phyloP scores from a whole-genome alignment of 1,140 invertebrate genomes.

The Achatina immaculata region DNA sequence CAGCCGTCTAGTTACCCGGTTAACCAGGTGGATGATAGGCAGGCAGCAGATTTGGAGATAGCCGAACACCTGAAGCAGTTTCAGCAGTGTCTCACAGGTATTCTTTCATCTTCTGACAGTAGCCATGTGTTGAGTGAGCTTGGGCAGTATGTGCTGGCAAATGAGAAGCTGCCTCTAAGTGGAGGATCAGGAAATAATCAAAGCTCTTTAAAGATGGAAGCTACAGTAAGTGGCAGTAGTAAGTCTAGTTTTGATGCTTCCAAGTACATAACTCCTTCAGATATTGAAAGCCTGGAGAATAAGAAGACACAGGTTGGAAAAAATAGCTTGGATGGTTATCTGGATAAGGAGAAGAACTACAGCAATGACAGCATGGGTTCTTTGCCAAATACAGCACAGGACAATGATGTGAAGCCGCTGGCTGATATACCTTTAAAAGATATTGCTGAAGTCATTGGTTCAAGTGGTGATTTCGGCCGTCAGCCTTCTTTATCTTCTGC shows the following conservation, averaged over 20 bases:
- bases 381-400: neutral
- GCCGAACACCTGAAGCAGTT: neutral
- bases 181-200: neutral
- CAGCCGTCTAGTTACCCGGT: neutral
- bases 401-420: neutral
- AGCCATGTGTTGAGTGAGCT: conserved; percentile 3
- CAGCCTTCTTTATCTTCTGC: neutral
- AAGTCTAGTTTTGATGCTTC: conserved; percentile 11
- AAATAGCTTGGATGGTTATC: neutral
- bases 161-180: neutral
- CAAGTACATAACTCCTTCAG: conserved; percentile 5
- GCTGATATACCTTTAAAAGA: neutral
- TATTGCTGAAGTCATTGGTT: neutral
- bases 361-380: neutral
- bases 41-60: neutral
- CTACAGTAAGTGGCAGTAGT: neutral
- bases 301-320: neutral
- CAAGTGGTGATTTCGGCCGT: neutral
- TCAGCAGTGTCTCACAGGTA: neutral
- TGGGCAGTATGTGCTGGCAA: neutral
- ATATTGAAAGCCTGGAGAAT: conserved; percentile 9
- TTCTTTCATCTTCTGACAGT: neutral
- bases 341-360: neutral
- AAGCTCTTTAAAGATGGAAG: neutral
- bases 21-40: neutral